A percentile compares a stretch with the other conserved stretches of the same genome.
Conservation (phyloP, 2,888 invertebrate species). For the Branchellion lobata region DNA sequence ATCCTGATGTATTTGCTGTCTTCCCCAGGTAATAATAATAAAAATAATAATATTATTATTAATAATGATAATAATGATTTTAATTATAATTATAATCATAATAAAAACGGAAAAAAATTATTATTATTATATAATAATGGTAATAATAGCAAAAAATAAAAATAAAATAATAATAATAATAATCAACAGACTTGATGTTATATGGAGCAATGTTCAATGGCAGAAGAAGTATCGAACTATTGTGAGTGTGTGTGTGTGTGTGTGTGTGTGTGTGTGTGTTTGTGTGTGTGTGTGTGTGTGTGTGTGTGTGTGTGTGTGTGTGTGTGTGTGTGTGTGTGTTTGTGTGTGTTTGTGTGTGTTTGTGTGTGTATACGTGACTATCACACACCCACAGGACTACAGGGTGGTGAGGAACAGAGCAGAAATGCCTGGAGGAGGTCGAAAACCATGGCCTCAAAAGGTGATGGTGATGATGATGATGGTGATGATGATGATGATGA, state of each 20-base stretch:
- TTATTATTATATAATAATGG: neutral
- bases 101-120: neutral
- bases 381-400: conserved; percentile 66
- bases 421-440: conserved; percentile 84
- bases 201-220: conserved; percentile 83
- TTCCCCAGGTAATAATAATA: conserved; percentile 77
- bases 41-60: conserved; percentile 2
- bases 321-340: neutral
- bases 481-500: neutral
- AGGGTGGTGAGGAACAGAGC: conserved; percentile 76
- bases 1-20: conserved; percentile 81
- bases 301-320: neutral
- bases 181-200: conserved; percentile 78
- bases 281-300: neutral
- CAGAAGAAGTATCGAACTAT: conserved; percentile 79
- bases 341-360: neutral
- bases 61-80: neutral
- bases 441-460: conserved; percentile 82
- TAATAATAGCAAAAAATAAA: neutral
- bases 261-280: neutral
- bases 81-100: neutral
- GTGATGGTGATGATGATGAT: neutral
- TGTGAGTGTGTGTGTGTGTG: conserved; percentile 63
- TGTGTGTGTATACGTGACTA: neutral
- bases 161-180: conserved; percentile 34